Evolutionary conservation across 2,113 vertebrate species (phyloP).

Genomic region (Prietella phreatophila): DNA sequence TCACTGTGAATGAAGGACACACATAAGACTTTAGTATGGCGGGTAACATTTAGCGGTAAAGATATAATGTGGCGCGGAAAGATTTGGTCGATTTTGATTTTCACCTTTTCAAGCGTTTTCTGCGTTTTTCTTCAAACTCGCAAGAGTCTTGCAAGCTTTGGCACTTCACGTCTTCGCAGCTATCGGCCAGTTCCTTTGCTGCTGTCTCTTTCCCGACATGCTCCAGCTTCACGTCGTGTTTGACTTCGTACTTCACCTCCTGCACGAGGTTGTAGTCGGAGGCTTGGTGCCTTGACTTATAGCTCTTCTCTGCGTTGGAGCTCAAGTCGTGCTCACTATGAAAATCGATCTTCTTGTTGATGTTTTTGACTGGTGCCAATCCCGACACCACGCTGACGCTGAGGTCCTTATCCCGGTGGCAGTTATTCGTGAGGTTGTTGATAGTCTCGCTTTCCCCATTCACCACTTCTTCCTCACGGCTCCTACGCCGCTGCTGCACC

Average conservation of each 20-base stretch:
- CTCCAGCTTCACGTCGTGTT: conserved; percentile 62
- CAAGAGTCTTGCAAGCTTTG: conserved; percentile 74
- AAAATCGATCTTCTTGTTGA: conserved; percentile 90
- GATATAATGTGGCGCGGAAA: background rate
- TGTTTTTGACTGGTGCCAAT: conserved; percentile 90
- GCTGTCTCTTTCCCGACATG: conserved; percentile 77
- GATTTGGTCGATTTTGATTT: background rate
- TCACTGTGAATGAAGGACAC: conserved; percentile 72
- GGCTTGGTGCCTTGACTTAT: conserved; percentile 79
- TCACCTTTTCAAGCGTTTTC: conserved; percentile 86
- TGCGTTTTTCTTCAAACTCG: conserved; percentile 74
- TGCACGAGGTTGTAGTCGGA: conserved; percentile 93
- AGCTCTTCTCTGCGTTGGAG: conserved; percentile 81
- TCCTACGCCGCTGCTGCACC: conserved; percentile 75
- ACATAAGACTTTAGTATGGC: background rate
- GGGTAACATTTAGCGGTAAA: background rate
- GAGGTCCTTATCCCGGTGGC: conserved; percentile 88
- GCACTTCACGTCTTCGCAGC: conserved; percentile 70
- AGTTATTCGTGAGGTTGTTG: conserved; percentile 89
- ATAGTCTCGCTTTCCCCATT: conserved; percentile 84
- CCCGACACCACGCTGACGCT: conserved; percentile 81
- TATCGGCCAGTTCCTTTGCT: conserved; percentile 75
- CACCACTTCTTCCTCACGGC: conserved; percentile 75
- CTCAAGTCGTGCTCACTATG: conserved; percentile 83
- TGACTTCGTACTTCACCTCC: conserved; percentile 77